A percentile compares a stretch with the other conserved stretches of the same genome.
Evolutionary conservation across 2,113 vertebrate genomes (phyloP).

Genomic region (Fregata magnificens): DNA sequence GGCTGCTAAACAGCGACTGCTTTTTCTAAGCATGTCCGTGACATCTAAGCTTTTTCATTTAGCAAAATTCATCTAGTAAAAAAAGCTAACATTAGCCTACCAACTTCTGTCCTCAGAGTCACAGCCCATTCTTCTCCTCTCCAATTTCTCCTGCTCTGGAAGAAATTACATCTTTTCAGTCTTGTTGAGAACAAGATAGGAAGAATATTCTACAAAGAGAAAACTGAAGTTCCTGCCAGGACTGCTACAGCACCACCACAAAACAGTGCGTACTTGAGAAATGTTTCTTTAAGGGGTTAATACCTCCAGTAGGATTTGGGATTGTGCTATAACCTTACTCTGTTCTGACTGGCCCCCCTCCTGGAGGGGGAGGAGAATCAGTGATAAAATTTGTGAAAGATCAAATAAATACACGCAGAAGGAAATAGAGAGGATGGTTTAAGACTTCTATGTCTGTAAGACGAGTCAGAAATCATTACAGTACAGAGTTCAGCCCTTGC

Average conservation of each 20-base stretch:
- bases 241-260: neutral
- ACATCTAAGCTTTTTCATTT: neutral
- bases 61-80: neutral
- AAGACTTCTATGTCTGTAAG: neutral
- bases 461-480: neutral
- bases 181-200: neutral
- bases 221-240: neutral
- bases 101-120: neutral
- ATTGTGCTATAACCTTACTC: neutral
- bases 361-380: neutral
- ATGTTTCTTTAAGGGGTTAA: neutral
- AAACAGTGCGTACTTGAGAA: neutral
- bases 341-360: neutral
- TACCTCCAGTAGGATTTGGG: neutral
- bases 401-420: neutral
- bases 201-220: neutral
- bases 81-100: neutral
- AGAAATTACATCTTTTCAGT: neutral
- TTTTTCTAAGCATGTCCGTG: neutral
- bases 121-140: neutral
- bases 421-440: neutral
- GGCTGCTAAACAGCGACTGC: neutral
- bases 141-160: neutral
- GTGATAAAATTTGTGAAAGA: neutral
- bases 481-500: neutral